These are phyloP conservation scores for Drosophila sucinea DNA, from an alignment of 1,140 invertebrate species.

Conservation along the genomic window DNA sequence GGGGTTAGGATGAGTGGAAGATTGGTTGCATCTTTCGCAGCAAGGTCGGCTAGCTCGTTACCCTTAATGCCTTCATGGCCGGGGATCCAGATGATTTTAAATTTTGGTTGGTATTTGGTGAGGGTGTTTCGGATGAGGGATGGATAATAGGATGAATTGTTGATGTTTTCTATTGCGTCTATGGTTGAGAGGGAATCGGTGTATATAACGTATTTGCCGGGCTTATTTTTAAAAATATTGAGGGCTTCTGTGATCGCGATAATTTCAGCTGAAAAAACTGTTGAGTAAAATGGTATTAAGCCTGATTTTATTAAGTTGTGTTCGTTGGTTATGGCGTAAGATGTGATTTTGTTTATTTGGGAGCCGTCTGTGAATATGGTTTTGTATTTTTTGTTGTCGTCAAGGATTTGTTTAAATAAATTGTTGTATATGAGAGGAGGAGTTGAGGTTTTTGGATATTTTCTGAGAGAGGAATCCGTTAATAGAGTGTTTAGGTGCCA, in stretches of 20 bases:
- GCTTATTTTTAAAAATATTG: too few species aligned
- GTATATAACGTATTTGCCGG: background rate
- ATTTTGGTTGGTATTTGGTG: constrained; percentile 15
- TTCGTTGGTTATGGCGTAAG: too few species aligned
- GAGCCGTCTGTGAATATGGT: too few species aligned
- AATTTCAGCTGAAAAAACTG: too few species aligned
- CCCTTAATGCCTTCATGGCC: constrained; percentile 11
- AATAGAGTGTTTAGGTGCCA: constrained; percentile 6
- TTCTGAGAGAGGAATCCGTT: background rate
- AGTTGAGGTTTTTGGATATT: background rate
- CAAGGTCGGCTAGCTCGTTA: constrained; percentile 5
- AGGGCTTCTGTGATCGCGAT: too few species aligned
- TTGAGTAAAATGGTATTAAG: too few species aligned
- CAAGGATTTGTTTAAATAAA: too few species aligned
- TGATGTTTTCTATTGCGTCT: constrained; percentile 9
- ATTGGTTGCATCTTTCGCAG: background rate
- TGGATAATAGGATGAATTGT: constrained; percentile 13
- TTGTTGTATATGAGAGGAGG: too few species aligned
- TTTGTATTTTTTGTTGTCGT: too few species aligned
- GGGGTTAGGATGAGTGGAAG: background rate
- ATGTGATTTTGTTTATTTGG: too few species aligned
- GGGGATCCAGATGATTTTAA: constrained; percentile 9
- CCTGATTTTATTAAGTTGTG: too few species aligned
- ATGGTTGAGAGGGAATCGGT: constrained; percentile 12
- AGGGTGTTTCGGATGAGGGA: constrained; percentile 12